These are phyloP conservation scores for Hipparchia sbordonii DNA, from an alignment of 2,888 invertebrate genomes.

Conservation along the genomic window DNA sequence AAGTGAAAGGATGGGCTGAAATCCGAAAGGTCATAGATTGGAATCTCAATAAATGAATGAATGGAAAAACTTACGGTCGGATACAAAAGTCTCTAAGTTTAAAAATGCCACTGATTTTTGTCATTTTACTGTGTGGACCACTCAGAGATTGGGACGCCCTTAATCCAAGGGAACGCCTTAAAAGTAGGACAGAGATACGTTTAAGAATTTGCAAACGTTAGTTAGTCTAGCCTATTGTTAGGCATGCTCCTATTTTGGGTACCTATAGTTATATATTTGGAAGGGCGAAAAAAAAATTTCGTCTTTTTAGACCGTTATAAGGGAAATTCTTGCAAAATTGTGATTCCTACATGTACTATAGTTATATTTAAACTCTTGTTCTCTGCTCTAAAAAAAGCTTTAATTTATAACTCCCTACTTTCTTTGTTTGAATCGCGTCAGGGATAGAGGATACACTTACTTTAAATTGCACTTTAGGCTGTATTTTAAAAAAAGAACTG, in stretches of 20 bases:
- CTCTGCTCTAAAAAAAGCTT: background rate
- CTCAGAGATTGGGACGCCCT: too few relatives aligned
- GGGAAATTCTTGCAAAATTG: too few relatives aligned
- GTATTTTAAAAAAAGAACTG: background rate
- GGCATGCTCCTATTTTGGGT: too few relatives aligned
- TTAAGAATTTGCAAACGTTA: too few relatives aligned
- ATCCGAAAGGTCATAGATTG: background rate
- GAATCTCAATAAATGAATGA: background rate
- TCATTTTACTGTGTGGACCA: too few relatives aligned
- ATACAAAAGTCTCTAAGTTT: too few relatives aligned
- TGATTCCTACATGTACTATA: background rate
- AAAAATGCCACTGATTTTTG: too few relatives aligned
- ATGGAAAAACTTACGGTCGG: too few relatives aligned
- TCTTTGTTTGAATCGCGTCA: background rate
- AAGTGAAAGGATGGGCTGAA: conserved; percentile 1
- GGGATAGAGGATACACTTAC: background rate
- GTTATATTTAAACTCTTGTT: background rate
- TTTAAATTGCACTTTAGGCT: conserved; percentile 4
- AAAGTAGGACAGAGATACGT: too few relatives aligned
- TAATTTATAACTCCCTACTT: background rate
- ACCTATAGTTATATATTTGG: too few relatives aligned
- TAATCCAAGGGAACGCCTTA: too few relatives aligned
- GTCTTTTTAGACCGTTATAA: background rate
- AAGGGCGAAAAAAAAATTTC: background rate
- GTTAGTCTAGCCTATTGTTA: too few relatives aligned